Conservation (phyloP, 2,888 invertebrate genomes). For the Epirrita christyi region DNA sequence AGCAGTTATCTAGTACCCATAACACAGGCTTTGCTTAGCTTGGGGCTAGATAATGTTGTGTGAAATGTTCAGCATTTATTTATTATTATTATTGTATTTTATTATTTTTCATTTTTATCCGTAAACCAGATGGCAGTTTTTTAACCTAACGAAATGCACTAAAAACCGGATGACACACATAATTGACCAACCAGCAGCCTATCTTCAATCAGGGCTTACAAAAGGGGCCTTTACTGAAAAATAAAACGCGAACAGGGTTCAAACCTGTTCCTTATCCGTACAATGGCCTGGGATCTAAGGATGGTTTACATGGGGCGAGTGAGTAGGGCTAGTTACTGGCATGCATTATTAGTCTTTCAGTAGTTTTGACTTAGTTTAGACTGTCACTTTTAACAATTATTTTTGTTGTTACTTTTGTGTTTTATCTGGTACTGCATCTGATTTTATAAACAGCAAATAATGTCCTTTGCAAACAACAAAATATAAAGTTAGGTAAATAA, state of each 20-base stretch:
- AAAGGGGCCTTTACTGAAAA: slow-evolving; percentile 33
- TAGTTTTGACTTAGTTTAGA: too few relatives aligned
- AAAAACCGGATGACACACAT: slow-evolving; percentile 33
- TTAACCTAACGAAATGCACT: slow-evolving; percentile 16
- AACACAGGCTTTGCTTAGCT: too few relatives aligned
- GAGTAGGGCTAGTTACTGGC: neutral
- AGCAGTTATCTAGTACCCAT: too few relatives aligned
- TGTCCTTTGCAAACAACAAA: too few relatives aligned
- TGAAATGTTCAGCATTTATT: too few relatives aligned
- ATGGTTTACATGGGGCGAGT: slow-evolving; percentile 16
- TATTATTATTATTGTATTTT: too few relatives aligned
- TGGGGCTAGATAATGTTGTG: too few relatives aligned
- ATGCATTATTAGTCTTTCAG: neutral
- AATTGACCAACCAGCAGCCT: slow-evolving; percentile 22
- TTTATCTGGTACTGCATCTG: too few relatives aligned
- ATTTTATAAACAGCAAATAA: too few relatives aligned
- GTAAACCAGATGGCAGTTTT: slow-evolving; percentile 3
- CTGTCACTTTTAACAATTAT: too few relatives aligned
- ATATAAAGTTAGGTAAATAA: too few relatives aligned
- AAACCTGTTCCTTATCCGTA: slow-evolving; percentile 33
- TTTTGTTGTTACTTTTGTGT: too few relatives aligned
- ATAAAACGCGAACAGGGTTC: slow-evolving; percentile 24
- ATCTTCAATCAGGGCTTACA: slow-evolving; percentile 32
- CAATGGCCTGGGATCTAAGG: slow-evolving; percentile 30
- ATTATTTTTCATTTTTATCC: neutral